Base-by-base conservation (phyloP, 1,140 invertebrate genomes). In the Tetragnatha versicolor region DNA sequence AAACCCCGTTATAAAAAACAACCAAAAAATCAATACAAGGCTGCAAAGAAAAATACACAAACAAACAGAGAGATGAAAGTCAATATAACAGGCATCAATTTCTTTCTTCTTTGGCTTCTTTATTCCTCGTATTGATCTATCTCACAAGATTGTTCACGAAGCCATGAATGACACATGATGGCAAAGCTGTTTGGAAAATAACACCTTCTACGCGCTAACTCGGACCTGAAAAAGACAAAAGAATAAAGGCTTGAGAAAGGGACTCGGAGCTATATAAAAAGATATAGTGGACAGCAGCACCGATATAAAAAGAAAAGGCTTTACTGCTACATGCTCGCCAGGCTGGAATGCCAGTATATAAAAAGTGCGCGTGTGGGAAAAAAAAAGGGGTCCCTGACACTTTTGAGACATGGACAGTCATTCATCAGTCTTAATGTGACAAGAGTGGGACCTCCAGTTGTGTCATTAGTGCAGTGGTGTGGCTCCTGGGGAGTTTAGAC, bases 381-480 rank as follows among this genome's bases (percentile, higher is more conserved):
- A 63, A 63, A 27, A 27, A 39, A 33, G 27, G n/a, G 22, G 7
- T 58, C 35, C 42, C 35, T 35, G 69, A 63, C 72, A 63, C 20
- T 75, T 70, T 75, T 61, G 72, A 75, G 51, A 63, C 60, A 75
- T 25, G n/a, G 55, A 4, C 22, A 6, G n/a, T 22, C 72, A 75
- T 75, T 45, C 58, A 75, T 75, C 72, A 75, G 72, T 75, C 60
- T 37, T 75, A 75, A 75, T 75, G 72, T 63, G 72, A 75, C 72
- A 75, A 25, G 29, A 17, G n/a, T 39, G 55, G 39, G 58, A 63
- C 55, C 37, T 42, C 27, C 35, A 37, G 53, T 39, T 61, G 58
- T 75, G 58, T 75, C 58, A 75, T 75, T 75, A 75, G 72, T 45
- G 14, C 55, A n/a, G 35, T 58, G 33, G 20, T 35, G 12, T 37